Evolutionary conservation across 2,888 invertebrate genomes (phyloP).

Genomic region (Sinotaia quadrata): DNA sequence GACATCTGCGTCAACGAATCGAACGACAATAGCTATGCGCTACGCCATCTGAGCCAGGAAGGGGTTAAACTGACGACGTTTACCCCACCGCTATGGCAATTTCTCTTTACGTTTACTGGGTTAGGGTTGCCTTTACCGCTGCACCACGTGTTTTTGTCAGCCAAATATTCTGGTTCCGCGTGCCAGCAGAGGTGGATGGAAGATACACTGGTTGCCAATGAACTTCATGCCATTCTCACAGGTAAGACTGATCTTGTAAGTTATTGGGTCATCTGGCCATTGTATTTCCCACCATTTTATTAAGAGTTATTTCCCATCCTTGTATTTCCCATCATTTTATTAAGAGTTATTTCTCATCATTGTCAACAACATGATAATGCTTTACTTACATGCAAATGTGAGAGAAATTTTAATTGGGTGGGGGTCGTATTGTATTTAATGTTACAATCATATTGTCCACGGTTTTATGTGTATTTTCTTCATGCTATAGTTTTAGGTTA

Average conservation of each 20-base stretch:
- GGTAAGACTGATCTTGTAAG: constrained; percentile 20
- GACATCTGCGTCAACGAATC: constrained; percentile 31
- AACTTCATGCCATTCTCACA: constrained; percentile 22
- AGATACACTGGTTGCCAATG: constrained; percentile 21
- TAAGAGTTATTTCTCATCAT: too few relatives aligned
- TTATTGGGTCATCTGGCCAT: too few relatives aligned
- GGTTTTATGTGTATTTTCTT: too few relatives aligned
- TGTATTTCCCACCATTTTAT: too few relatives aligned
- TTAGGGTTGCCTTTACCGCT: constrained; percentile 18
- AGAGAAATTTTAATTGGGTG: too few relatives aligned
- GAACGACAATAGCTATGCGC: constrained; percentile 29
- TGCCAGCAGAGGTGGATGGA: constrained; percentile 23
- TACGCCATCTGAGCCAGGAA: constrained; percentile 22
- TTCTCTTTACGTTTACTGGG: constrained; percentile 32
- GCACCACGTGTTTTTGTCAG: constrained; percentile 24
- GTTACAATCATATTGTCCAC: too few relatives aligned
- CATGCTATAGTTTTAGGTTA: too few relatives aligned
- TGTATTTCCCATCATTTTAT: too few relatives aligned
- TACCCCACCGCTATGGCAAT: constrained; percentile 30
- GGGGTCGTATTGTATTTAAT: too few relatives aligned
- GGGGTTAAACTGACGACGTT: constrained; percentile 33
- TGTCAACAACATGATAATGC: too few relatives aligned
- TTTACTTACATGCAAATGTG: too few relatives aligned
- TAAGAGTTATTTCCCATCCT: too few relatives aligned
- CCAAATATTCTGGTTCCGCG: constrained; percentile 17